Evolutionary conservation across 2,888 invertebrate species (phyloP).

Genomic region (Cantharis nigra): DNA sequence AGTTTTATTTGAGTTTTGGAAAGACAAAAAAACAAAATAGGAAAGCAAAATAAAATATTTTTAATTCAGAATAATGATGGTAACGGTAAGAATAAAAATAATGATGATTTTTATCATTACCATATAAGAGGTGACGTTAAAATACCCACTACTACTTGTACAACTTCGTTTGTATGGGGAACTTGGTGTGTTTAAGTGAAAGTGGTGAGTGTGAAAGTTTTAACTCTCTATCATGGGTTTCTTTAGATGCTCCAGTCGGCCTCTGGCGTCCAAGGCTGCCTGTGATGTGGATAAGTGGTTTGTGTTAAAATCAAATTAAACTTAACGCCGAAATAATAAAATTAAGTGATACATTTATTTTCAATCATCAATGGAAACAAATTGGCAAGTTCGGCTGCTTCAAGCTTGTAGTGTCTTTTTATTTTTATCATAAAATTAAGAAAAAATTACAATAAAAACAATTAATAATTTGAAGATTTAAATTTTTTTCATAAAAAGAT

Average conservation of each 20-base stretch:
- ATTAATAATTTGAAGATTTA: background rate
- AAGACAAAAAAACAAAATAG: background rate
- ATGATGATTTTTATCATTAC: background rate
- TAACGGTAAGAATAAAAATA: background rate
- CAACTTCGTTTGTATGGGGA: slow-evolving; percentile 21
- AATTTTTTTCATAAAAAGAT: background rate
- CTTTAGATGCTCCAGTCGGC: slow-evolving; percentile 50
- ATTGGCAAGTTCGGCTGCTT: slow-evolving; percentile 1
- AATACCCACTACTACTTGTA: background rate
- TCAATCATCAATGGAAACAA: background rate
- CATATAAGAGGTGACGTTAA: background rate
- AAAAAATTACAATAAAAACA: background rate
- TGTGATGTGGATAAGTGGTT: slow-evolving; percentile 49
- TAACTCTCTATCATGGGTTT: slow-evolving; percentile 52
- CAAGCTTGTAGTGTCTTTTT: slow-evolving; percentile 3
- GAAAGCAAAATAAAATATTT: too few species aligned
- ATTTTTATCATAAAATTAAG: background rate
- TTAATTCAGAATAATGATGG: background rate
- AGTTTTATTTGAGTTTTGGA: background rate
- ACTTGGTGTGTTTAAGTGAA: slow-evolving; percentile 45
- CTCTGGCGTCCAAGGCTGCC: slow-evolving; percentile 51
- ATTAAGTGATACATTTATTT: slow-evolving; percentile 2
- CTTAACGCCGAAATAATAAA: slow-evolving; percentile 10
- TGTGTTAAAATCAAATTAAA: slow-evolving; percentile 40
- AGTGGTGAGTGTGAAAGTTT: slow-evolving; percentile 55